Evolutionary conservation across 2,797 vertebrate species (phyloP), one percentile per base, ranked within the genome.

Genomic region (Sebastiscus tertius): DNA sequence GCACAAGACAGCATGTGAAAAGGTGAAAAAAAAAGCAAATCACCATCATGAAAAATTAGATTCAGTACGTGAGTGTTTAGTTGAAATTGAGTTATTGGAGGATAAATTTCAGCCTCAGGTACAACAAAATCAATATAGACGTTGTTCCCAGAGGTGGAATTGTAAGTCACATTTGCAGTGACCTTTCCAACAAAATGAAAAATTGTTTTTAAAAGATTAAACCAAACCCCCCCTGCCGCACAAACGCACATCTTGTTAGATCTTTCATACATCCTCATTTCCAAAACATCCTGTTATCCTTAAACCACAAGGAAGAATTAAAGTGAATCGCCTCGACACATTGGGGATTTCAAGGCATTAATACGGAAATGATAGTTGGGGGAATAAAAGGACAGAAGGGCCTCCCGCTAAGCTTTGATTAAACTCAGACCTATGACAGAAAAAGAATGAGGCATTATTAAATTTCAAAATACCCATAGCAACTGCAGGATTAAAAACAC

Each of bases 301-400:
- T 75, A 72, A 85, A 81, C 74, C 58, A 60, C 20, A 24, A 81
- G 65, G 74, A 83, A 75, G 85, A 87, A 66, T 75, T 81, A 82
- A 69, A 72, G 83, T 72, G 75, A 76, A 70, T 77, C 66, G 81
- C 69, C 22, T 14, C 29, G 39, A 27, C 79, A 77, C 22, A 20
- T 20, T 54, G 24, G 31, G 76, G 73, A 82, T 77, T 86, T 82
- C 36, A 79, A 62, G 60, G 70, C 36, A 77, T 76, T 78, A 79
- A 73, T 55, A 54, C 20, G 80, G 59, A 64, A 65, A 72, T 58
- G 2, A 79, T 42, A 71, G 52, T n/a, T 31, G 42, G 14, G 67
- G 67, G 27, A 72, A 79, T 56, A 84, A 65, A 65, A 85, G 55
- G 68, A 77, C 69, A 80, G 77, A 86, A 31, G 65, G 11, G 64